A percentile compares a stretch with the other conserved stretches of the same genome.
These are phyloP conservation scores for Amphimallon solstitiale DNA, from an alignment of 2,888 invertebrate species.

Conservation along the genomic window DNA sequence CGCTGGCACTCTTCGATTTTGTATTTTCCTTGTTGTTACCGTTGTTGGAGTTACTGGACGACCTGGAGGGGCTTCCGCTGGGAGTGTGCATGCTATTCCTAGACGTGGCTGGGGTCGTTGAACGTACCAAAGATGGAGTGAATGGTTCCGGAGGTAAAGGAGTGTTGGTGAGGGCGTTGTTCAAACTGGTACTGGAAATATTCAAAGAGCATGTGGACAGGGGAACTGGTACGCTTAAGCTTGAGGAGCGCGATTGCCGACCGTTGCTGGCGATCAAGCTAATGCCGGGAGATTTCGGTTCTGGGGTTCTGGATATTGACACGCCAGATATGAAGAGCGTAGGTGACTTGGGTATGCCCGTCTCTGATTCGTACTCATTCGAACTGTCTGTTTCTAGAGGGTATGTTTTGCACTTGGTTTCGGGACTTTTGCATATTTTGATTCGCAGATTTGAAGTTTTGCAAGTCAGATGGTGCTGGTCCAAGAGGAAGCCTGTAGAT, in stretches of 20 bases:
- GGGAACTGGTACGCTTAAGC: constrained; percentile 64
- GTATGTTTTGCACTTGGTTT: constrained; percentile 51
- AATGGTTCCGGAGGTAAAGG: constrained; percentile 59
- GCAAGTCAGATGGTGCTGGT: constrained; percentile 43
- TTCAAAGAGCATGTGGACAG: constrained; percentile 59
- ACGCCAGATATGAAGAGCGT: constrained; percentile 69
- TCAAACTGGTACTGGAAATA: constrained; percentile 60
- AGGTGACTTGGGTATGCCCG: constrained; percentile 68
- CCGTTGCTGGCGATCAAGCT: constrained; percentile 58
- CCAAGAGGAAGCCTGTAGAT: constrained; percentile 60
- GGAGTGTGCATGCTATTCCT: constrained; percentile 55
- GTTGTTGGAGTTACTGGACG: constrained; percentile 15
- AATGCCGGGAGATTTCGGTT: constrained; percentile 60
- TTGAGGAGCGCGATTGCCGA: constrained; percentile 65
- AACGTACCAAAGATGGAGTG: constrained; percentile 59
- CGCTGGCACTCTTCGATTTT: constrained; percentile 65
- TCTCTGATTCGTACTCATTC: constrained; percentile 69
- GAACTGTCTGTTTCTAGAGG: constrained; percentile 65
- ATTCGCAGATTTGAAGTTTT: constrained; percentile 58
- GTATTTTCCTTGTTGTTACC: constrained; percentile 53
- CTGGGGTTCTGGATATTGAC: constrained; percentile 67
- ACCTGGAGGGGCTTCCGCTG: constrained; percentile 52
- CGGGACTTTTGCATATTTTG: constrained; percentile 60
- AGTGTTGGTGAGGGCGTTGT: constrained; percentile 47
- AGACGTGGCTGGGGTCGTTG: constrained; percentile 59